Evolutionary conservation across 2,888 invertebrate genomes (phyloP).

Genomic region (Pristionchus maxplancki): DNA sequence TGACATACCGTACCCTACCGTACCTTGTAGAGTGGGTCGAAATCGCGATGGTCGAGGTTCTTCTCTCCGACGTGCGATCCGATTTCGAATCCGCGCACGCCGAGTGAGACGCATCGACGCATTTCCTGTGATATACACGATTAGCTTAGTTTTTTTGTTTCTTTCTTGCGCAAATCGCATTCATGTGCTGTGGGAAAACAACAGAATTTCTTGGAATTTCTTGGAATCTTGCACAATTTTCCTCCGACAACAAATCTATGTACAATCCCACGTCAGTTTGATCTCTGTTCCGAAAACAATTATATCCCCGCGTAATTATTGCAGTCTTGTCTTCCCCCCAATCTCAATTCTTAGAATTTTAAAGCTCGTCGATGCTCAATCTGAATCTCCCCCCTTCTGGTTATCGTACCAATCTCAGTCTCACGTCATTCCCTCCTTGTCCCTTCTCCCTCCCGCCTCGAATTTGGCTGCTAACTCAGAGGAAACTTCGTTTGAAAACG

Average conservation of each 20-base stretch:
- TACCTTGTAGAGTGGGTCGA: constrained; percentile 81
- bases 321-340: background rate
- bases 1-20: background rate
- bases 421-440: background rate
- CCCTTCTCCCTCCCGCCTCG: constrained; percentile 24
- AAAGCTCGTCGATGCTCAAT: too few species aligned
- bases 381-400: background rate
- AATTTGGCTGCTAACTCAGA: background rate
- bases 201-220: background rate
- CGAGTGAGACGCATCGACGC: constrained; percentile 79
- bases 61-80: constrained; percentile 82
- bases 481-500: constrained; percentile 12
- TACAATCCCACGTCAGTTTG: background rate
- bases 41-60: constrained; percentile 80
- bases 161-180: background rate
- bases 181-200: background rate
- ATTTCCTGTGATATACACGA: constrained; percentile 78
- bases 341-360: background rate
- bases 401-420: background rate
- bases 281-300: background rate
- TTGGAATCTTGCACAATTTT: background rate
- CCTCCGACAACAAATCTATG: background rate
- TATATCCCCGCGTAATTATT: background rate
- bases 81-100: constrained; percentile 81
- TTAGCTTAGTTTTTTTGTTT: background rate